Base-by-base conservation (phyloP, 2,113 vertebrate species). In the Hippoglossus stenolepis region DNA sequence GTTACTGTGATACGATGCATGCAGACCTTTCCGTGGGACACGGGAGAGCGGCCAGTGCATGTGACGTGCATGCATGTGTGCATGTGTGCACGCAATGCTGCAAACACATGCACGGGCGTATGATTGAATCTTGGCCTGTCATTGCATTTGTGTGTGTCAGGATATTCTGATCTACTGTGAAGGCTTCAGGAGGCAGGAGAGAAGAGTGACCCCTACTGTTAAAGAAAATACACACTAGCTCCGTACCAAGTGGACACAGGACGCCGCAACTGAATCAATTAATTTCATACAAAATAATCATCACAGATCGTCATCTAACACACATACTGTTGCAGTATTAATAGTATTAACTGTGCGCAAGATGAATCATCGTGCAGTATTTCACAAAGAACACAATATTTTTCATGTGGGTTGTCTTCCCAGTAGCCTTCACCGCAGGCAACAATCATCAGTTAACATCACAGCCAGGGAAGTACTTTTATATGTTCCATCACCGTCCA, bases 121-220 rank as follows among this genome's bases (percentile, higher is more conserved):
- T 65, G 35, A 71, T 8, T 49, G 26, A 47, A 71, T n/a, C 57
- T 60, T 28, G 23, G 35, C 40, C 24, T 60, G 23, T 28, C 43
- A n/a, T 3, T 76, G 57, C 49, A 40, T 75, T 23, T 8, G 35
- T 73, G 68, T 75, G 14, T 75, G 54, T 66, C 17, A 73, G 38
- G 43, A 54, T 75, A 67, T 43, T 43, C 23, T 63, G 64, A 76
- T 83, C 69, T 70, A 45, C 20, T 40, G 31, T 62, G 20, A 72
- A 65, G 65, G 51, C 18, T 70, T 9, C 58, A 75, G 54, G 2
- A 65, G 84, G 66, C 71, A 89, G 93, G 90, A 93, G 91, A 86
- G 87, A 93, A 94, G 90, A 92, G 89, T 91, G 94, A 94, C 94
- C 93, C 90, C 94, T 95, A 92, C 94, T 94, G 94, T 88, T 75